These are phyloP conservation scores for Archocentrus centrarchus DNA, from an alignment of 2,113 vertebrate species.

Conservation along the genomic window DNA sequence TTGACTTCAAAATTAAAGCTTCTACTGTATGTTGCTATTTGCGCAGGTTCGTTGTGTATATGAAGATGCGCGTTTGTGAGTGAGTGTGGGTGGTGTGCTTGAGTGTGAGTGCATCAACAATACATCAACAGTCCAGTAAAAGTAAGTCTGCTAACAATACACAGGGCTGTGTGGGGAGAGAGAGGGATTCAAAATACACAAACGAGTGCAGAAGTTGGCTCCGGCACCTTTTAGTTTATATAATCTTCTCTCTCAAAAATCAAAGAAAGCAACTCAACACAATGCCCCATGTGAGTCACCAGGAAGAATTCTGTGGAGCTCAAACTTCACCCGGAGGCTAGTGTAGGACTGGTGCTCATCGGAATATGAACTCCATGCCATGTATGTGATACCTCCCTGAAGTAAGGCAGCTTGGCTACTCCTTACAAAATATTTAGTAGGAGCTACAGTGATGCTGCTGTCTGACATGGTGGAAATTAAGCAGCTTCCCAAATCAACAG, in stretches of 20 bases:
- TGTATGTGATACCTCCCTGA: background rate
- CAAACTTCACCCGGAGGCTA: background rate
- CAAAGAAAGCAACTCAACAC: background rate
- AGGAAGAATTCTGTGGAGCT: background rate
- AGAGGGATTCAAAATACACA: constrained; percentile 4
- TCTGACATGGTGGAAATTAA: background rate
- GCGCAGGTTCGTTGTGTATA: background rate
- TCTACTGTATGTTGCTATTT: background rate
- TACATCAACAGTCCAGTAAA: constrained; percentile 18
- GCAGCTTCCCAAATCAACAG: background rate
- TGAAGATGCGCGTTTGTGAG: background rate
- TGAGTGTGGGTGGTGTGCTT: constrained; percentile 9
- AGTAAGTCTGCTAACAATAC: background rate
- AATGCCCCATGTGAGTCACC: background rate
- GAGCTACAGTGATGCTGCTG: background rate
- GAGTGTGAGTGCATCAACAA: constrained; percentile 1
- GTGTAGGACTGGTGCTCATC: background rate
- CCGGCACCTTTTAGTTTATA: background rate
- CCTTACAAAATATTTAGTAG: constrained; percentile 2
- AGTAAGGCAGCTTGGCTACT: background rate
- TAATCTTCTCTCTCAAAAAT: background rate
- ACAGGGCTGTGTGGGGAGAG: background rate
- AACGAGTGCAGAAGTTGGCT: background rate
- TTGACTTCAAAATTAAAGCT: constrained; percentile 19
- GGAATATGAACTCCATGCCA: background rate